phyloP scores from a whole-genome alignment of 2,113 vertebrate genomes.

The Myodes glareolus region DNA sequence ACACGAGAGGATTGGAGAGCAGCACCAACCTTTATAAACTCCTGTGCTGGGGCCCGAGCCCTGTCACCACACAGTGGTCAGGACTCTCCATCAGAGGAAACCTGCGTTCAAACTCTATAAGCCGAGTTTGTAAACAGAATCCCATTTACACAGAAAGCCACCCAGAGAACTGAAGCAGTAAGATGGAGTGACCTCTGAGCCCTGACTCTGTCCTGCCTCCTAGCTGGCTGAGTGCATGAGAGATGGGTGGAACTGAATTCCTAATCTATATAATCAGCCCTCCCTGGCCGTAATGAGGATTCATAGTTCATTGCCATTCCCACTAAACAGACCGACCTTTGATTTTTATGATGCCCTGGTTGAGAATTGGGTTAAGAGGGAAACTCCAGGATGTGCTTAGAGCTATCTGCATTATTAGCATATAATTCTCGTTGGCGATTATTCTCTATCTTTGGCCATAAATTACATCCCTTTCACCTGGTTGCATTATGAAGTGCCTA shows the following conservation, averaged over 20 bases:
- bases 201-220: not conserved
- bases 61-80: accelerated
- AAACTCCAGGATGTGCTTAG: not conserved
- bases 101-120: accelerated
- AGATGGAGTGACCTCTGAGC: not conserved
- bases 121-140: not conserved
- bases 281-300: not conserved
- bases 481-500: accelerated
- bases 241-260: not conserved
- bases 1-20: accelerated
- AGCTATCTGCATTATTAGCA: not conserved
- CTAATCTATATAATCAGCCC: not conserved
- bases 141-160: accelerated
- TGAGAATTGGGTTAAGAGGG: conserved; percentile 59
- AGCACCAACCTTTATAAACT: accelerated
- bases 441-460: conserved; percentile 14
- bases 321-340: conserved; percentile 6
- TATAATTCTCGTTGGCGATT: conserved; percentile 36
- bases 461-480: not conserved
- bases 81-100: accelerated
- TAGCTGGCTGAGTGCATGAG: too few species aligned
- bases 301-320: not conserved
- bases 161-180: not conserved
- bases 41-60: accelerated
- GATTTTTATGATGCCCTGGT: conserved; percentile 43